Base-by-base conservation (phyloP, 2,888 invertebrate species). In the Thera britannica region DNA sequence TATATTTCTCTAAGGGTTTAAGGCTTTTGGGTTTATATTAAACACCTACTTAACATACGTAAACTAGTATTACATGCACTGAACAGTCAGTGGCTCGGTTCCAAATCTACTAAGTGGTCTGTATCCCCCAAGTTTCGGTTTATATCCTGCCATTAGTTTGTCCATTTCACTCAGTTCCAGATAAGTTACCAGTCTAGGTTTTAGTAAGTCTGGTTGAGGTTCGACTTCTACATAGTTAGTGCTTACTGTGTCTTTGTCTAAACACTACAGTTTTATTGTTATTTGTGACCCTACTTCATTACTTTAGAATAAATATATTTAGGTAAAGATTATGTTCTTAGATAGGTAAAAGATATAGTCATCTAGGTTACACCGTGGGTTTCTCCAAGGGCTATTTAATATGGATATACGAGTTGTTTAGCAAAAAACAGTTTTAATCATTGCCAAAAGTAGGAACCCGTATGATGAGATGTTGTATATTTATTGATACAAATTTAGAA, bases 91-190 rank as follows among this genome's bases (percentile, higher is more conserved):
- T 75, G 74, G 75, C 72, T 72, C 70, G 55, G 64, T 63, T 75
- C 75, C 74, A 75, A 75, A 74, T 72, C 74, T 75, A 71, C 72
- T 75, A 74, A 75, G 74, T 74, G 72, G 72, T 67, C 62, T 67
- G 72, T 67, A 71, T 71, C 68, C 70, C 67, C 68, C 72, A 75
- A 74, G 74, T 75, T 75, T 72, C 75, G 70, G 73, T 72, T 75
- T 74, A 75, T 74, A 69, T 68, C 71, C 72, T 71, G 58, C 70
- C 74, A 75, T 75, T 75, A 74, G 74, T 75, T 74, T 73, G 74
- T 71, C 75, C 75, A 75, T 75, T 75, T 72, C 71, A 72, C 70
- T 73, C 69, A 59, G 70, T 70, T 64, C 67, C 67, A 72, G 74
- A 74, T 74, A 75, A 74, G 74, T 75, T 74, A 70, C 67, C 68